Percentiles rank a stretch among this genome's conserved stretches.
phyloP scores from a whole-genome alignment of 2,888 invertebrate species.

The Pimpla rufipes region DNA sequence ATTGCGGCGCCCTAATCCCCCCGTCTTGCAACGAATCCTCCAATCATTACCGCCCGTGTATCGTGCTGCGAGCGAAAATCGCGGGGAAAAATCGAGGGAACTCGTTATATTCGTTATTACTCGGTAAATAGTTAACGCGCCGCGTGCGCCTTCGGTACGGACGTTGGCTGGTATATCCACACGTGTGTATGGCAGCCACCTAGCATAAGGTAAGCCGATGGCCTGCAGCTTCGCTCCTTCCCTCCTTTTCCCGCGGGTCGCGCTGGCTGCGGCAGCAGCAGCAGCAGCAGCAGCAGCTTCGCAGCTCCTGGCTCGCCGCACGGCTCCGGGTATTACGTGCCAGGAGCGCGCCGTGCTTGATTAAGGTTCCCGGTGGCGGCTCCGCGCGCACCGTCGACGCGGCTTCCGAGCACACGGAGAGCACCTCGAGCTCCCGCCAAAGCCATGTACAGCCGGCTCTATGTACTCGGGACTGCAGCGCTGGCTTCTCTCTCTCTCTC shows the following conservation, averaged over 20 bases:
- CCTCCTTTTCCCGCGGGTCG: neutral
- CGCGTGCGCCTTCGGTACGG: neutral
- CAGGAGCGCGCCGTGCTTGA: conserved; percentile 71
- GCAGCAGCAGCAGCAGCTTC: neutral
- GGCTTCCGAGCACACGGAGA: conserved; percentile 36
- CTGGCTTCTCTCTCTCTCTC: too few species aligned
- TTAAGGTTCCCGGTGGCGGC: conserved; percentile 69
- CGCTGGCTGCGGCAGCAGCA: neutral
- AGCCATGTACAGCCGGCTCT: neutral
- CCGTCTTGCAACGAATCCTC: neutral
- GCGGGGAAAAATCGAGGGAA: conserved; percentile 4
- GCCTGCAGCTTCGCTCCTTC: neutral
- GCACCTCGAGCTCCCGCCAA: conserved; percentile 34
- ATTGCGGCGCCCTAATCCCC: neutral
- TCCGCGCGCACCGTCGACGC: conserved; percentile 38
- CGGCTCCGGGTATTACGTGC: conserved; percentile 69
- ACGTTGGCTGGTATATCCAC: neutral
- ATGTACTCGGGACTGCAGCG: neutral
- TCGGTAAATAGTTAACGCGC: conserved; percentile 26
- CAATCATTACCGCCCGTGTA: conserved; percentile 9
- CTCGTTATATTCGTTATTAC: conserved; percentile 40
- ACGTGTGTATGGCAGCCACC: too few species aligned
- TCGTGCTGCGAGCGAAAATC: too few species aligned
- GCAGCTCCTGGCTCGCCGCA: conserved; percentile 17
- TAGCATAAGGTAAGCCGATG: conserved; percentile 3